Evolutionary conservation across 2,113 vertebrate genomes (phyloP).

Genomic region (Coturnix japonica): DNA sequence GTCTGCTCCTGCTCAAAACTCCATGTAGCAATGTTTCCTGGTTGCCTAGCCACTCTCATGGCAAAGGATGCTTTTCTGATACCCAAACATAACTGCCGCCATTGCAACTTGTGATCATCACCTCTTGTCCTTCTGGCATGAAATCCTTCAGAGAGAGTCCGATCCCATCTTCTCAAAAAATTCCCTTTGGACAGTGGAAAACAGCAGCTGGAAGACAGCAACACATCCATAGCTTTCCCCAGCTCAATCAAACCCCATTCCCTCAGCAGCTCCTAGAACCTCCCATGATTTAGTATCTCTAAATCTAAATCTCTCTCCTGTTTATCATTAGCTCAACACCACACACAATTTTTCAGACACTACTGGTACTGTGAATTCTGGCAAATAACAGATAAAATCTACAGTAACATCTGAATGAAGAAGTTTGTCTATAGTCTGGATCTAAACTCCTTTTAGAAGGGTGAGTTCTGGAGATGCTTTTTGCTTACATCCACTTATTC

Average conservation of each 20-base stretch:
- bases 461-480: background rate
- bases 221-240: background rate
- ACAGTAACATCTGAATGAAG: background rate
- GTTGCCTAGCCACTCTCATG: background rate
- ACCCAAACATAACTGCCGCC: background rate
- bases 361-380: background rate
- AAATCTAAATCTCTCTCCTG: too few species aligned
- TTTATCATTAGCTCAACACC: background rate
- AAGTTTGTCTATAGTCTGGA: background rate
- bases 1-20: fast-evolving
- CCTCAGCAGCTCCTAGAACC: background rate
- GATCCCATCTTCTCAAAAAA: background rate
- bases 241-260: background rate
- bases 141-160: background rate
- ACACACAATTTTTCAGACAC: background rate
- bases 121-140: background rate
- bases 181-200: background rate
- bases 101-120: fast-evolving
- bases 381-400: background rate
- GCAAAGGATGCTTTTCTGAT: background rate
- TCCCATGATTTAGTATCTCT: background rate
- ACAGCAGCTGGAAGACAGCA: background rate
- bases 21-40: background rate
- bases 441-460: background rate
- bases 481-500: background rate